Percentiles rank a stretch among this genome's conserved stretches.
Evolutionary conservation across 1,140 invertebrate genomes (phyloP).

Genomic region (Paramacrobiotus metropolitanus): DNA sequence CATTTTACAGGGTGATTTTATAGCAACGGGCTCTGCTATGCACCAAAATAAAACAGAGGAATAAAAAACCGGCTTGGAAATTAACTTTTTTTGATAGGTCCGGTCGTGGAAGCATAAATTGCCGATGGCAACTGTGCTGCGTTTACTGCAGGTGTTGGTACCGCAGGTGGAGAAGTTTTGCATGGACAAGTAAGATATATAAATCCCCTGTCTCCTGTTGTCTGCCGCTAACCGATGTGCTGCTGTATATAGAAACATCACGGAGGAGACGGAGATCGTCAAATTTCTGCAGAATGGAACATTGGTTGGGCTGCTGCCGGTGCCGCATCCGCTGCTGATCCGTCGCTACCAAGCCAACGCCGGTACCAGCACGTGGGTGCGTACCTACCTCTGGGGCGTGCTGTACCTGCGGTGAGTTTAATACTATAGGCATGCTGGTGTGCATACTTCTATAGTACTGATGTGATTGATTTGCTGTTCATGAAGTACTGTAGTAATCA

Average conservation of each 20-base stretch:
- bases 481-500: no score
- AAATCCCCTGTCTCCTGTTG: conserved; percentile 8
- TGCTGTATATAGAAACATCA: conserved; percentile 29
- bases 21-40: no score
- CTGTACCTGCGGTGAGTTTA: conserved; percentile 64
- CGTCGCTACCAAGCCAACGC: conserved; percentile 94
- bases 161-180: conserved; percentile 99
- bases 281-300: conserved; percentile 98
- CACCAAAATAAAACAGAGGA: no score
- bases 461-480: no score
- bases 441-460: no score
- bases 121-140: conserved; percentile 94
- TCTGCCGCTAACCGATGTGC: conserved; percentile 9
- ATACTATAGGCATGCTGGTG: no score
- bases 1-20: no score
- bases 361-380: conserved; percentile 94
- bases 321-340: conserved; percentile 96
- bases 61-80: conserved; percentile 5
- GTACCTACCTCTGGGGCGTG: conserved; percentile 97
- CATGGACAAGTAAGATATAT: conserved; percentile 69
- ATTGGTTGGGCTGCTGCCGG: conserved; percentile 81
- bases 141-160: conserved; percentile 86
- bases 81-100: conserved; percentile 21
- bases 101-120: conserved; percentile 86
- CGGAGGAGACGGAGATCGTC: conserved; percentile 95